Evolutionary conservation across 2,113 vertebrate species (phyloP), one percentile per base, ranked within the genome.

Genomic region (Antigone vipio): DNA sequence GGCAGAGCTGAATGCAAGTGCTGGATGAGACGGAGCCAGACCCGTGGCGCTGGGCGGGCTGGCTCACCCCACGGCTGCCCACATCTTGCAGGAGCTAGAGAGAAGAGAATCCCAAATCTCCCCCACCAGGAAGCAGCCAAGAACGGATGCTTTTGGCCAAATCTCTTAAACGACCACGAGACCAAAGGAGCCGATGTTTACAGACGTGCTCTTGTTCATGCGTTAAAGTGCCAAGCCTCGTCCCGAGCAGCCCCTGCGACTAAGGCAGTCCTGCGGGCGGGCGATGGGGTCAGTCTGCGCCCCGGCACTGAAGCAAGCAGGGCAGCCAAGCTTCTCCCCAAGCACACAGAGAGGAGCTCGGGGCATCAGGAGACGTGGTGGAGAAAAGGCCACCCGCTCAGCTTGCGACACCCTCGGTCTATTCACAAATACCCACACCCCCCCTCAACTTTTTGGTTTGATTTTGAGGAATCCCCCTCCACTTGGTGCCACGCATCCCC

Each of bases 231-330:
- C 52, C 85, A 55, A 85, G 74, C 17, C 11, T 50, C 5, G 0
- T 19, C 20, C 26, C 0, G 0, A 30, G 53, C 16, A 53, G 35
- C 5, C 12, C 32, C 15, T 29, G 19, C 1, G 4, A 34, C 7
- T 35, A 15, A 63, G 56, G 26, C 6, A 32, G 20, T 4, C 20
- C n/a, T 38, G 26, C 2, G 2, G 38, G 15, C 11, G 8, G 15
- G 8, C 3, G 1, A 18, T 22, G 16, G 27, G 16, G 4, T 10
- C n/a, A 47, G 34, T 14, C 30, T 50, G 32, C 40, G 62, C 16
- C 24, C 7, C 0, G 0, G 9, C 40, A 44, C 9, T 8, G 6
- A 44, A 83, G 49, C 20, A 35, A 91, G 38, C 16, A 40, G 44
- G 62, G 58, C 21, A 64, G 55, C 55, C 67, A 77, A 27, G 8